Conservation (phyloP, 2,888 invertebrate species). For the Diplazon laetatorius region DNA sequence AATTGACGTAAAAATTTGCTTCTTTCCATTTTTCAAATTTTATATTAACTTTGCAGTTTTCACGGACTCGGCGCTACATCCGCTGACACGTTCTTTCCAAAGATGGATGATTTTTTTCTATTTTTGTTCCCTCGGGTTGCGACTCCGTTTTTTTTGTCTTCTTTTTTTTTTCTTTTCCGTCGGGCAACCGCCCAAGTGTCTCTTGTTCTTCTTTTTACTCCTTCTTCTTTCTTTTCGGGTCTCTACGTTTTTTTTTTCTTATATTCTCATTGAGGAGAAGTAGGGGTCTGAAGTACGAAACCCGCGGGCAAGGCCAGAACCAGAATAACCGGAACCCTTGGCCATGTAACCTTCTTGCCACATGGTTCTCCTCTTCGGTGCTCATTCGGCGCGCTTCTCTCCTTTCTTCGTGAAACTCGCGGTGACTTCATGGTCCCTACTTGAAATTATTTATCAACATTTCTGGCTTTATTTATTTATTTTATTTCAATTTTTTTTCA, state of each 20-base stretch:
- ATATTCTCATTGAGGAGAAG: not conserved
- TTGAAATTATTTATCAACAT: not conserved
- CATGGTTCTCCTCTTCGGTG: slow-evolving; percentile 53
- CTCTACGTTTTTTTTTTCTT: slow-evolving; percentile 65
- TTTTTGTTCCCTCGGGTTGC: not conserved
- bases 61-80: too few relatives aligned
- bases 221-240: slow-evolving; percentile 44
- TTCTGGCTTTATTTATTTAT: not conserved
- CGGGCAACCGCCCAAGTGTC: slow-evolving; percentile 35
- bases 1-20: too few relatives aligned
- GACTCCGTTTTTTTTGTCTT: not conserved
- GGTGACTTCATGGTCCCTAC: not conserved
- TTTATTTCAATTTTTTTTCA: too few relatives aligned
- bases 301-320: slow-evolving; percentile 69
- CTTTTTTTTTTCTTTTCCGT: slow-evolving; percentile 47
- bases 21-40: not conserved
- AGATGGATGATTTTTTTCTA: not conserved
- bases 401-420: slow-evolving; percentile 7
- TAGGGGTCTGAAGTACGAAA: slow-evolving; percentile 69
- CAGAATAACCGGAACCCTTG: slow-evolving; percentile 76
- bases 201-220: slow-evolving; percentile 51
- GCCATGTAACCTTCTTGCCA: slow-evolving; percentile 60
- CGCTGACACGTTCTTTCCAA: not conserved
- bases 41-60: not conserved
- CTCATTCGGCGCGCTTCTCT: slow-evolving; percentile 26